Percentiles rank a stretch among this genome's conserved stretches.
phyloP scores from a whole-genome alignment of 53 echinoderm and acorn worm species.

The Echinarachnius parma region DNA sequence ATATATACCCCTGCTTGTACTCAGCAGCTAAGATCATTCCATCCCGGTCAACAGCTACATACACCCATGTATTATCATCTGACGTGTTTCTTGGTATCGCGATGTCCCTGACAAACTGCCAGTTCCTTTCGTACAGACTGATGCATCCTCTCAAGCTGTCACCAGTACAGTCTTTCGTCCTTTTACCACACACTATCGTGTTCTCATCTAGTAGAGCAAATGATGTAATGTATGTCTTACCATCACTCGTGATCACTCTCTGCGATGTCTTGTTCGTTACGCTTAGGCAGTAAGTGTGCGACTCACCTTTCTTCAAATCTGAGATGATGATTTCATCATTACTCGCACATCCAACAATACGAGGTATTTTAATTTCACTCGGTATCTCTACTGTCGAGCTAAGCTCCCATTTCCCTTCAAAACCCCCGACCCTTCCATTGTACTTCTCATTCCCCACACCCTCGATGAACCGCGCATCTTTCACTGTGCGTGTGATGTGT shows the following conservation, averaged over 20 bases:
- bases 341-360: conserved; percentile 1
- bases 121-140: conserved; percentile 15
- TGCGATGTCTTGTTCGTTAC: background rate
- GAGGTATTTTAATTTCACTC: background rate
- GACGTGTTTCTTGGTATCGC: conserved; percentile 13
- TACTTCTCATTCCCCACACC: conserved; percentile 11
- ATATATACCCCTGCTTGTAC: background rate
- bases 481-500: background rate
- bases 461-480: conserved; percentile 17
- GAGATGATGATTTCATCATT: background rate
- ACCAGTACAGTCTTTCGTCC: background rate
- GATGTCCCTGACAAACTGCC: conserved; percentile 5
- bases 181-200: conserved; percentile 15
- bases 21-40: conserved; percentile 15
- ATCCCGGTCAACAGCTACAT: conserved; percentile 9
- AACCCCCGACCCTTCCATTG: conserved; percentile 20
- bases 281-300: background rate
- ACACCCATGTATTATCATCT: background rate
- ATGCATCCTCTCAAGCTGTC: conserved; percentile 11
- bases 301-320: background rate
- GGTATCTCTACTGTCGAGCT: background rate
- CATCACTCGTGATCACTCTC: background rate
- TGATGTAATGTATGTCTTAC: background rate
- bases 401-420: conserved; percentile 11
- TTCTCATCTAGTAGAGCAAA: background rate